Base-by-base conservation (phyloP, 2,113 vertebrate species). In the Colistium nudipinnis region DNA sequence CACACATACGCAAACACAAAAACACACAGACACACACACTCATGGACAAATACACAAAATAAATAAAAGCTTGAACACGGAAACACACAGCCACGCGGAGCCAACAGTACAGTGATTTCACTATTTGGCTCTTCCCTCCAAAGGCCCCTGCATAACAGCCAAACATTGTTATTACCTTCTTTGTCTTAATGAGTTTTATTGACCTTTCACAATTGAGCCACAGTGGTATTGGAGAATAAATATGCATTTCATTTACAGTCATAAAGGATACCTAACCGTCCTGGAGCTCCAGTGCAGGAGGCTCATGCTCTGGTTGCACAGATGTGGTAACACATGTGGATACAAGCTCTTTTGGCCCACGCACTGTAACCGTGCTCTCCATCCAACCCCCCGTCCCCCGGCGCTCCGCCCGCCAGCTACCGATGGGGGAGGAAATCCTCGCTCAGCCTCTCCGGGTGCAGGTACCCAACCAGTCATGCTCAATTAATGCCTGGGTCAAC, bases 401-500 rank as follows among this genome's bases (percentile, higher is more conserved):
- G 41, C 51, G 19, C 27, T 20, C 77, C n/a, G 43, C 54, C 27
- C 48, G 51, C 3, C 39, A 41, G 2, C 71, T 63, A 61, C 36
- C 54, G 56, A 52, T n/a, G 60, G 36, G 43, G 62, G 68, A 72
- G 49, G 22, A 43, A 74, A 39, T 57, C 70, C 72, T 33, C 68
- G 78, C 60, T 65, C 16, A n/a, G 28, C 53, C 11, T 14, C 68
- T 81, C 63, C 53, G 30, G 30, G 35, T 12, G 57, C 69, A 65
- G 35, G 72, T 59, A 35, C 53, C 38, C 48, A 76, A 74, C 66
- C 66, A 86, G 78, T 83, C 72, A 69, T 39, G 70, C 78, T 75
- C 80, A 90, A 87, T 90, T 90, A 90, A 84, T 70, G 71, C 51
- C 12, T 13, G 69, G 90, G 86, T 92, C 87, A 89, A 66, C 66